Evolutionary conservation across 2,113 vertebrate species (phyloP), one percentile per base, ranked within the genome.

Genomic region (Upupa epops): DNA sequence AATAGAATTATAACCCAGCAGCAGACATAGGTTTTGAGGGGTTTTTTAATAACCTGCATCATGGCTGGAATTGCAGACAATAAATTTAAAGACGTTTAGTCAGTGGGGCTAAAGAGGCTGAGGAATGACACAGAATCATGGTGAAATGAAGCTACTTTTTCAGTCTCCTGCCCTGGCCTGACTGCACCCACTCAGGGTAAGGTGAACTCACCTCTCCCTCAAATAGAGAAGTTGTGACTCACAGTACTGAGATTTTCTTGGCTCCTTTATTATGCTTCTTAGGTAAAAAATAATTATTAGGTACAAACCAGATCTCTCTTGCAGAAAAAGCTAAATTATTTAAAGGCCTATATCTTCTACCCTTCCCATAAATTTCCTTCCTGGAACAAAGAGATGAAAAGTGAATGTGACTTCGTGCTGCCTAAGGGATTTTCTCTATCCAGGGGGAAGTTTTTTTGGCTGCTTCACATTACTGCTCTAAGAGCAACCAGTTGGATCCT

Each of bases 271-370:
- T 73, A 60, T 3, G 6, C 25, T 75, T 46, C 54, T 58, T 51
- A 51, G 24, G 36, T 66, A 68, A 89, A 95, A 90, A 72, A 52
- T 12, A 78, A 88, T 66, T 58, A 69, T 75, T 79, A 66, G 54
- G 34, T 84, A 76, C 58, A 87, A 85, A 96, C 37, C 68, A 89
- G 36, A 28, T 48, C 34, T 80, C 58, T 65, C 58, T 65, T 49
- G 42, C 13, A 85, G 63, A 81, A 86, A 42, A 87, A 61, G 55
- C 84, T 69, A 65, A 59, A 90, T 83, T 49, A 69, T 36, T 37
- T 88, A 69, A 88, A 87, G 17, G 24, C 49, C 54, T 81, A 0
- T n/a, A 65, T 58, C 51, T 69, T 56, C 70, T 61, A 78, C 12
- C 22, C 16, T 65, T 70, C 51, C 20, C 32, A 82, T 76, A 90